These are phyloP conservation scores for Cyanoliseus patagonus DNA, from an alignment of 2,113 vertebrate genomes.

Conservation along the genomic window DNA sequence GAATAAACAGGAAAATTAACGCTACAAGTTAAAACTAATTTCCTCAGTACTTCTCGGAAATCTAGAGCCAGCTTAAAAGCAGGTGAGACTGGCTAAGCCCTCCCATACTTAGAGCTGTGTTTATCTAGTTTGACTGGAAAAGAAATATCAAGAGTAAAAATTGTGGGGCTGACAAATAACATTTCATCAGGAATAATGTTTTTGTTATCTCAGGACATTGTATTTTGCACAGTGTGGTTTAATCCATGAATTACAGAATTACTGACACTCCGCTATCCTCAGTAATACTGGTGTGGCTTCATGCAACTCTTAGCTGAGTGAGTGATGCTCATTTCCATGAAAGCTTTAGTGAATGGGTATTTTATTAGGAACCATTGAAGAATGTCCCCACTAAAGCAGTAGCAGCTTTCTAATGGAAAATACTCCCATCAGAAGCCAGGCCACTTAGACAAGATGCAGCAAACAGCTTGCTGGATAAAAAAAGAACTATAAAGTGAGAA, in stretches of 20 bases:
- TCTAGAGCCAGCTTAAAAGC: neutral
- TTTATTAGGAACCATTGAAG: neutral
- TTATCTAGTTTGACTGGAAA: neutral
- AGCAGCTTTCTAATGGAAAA: neutral
- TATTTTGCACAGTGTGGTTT: neutral
- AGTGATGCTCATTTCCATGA: neutral
- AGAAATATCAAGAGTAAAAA: neutral
- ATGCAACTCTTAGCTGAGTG: neutral
- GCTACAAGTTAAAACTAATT: neutral
- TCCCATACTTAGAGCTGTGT: neutral
- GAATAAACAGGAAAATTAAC: neutral
- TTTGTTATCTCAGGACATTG: neutral
- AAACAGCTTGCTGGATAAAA: neutral
- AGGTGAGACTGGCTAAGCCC: neutral
- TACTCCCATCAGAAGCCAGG: neutral
- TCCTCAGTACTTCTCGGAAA: neutral
- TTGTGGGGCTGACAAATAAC: fast-evolving
- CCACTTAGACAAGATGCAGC: neutral
- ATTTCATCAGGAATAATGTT: neutral
- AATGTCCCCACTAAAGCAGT: neutral
- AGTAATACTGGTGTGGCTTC: neutral
- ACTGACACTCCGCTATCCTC: neutral
- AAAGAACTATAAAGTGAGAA: neutral
- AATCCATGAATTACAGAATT: neutral
- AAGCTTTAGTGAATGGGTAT: neutral